Evolutionary conservation across 2,113 vertebrate species (phyloP).

Genomic region (Aphyosemion australe): DNA sequence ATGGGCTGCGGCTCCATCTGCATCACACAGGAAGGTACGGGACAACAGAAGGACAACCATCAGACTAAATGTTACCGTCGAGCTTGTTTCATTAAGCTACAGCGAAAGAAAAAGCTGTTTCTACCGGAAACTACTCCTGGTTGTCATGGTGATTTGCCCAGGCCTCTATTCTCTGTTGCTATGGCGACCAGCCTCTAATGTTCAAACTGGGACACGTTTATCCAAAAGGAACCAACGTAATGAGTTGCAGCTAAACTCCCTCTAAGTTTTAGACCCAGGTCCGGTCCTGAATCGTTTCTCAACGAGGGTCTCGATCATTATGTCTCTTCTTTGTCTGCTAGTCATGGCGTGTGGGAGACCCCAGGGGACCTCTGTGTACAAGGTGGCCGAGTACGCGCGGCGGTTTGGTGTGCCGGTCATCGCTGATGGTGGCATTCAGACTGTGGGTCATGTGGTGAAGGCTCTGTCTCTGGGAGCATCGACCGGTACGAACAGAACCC

Average conservation of each 20-base stretch:
- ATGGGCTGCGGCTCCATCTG: constrained; percentile 97
- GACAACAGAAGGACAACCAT: background rate
- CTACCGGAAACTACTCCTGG: constrained; percentile 39
- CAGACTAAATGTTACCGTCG: background rate
- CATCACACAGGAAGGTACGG: constrained; percentile 92
- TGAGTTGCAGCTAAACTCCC: background rate
- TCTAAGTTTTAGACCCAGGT: background rate
- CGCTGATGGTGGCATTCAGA: constrained; percentile 92
- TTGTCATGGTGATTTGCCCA: constrained; percentile 66
- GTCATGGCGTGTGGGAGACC: constrained; percentile 94
- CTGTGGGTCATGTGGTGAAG: constrained; percentile 91
- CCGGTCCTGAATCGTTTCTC: background rate
- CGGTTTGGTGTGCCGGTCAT: constrained; percentile 91
- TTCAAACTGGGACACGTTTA: constrained; percentile 34
- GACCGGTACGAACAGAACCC: constrained; percentile 78
- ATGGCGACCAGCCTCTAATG: constrained; percentile 47
- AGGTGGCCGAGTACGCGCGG: constrained; percentile 91
- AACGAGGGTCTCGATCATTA: background rate
- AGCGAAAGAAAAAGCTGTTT: constrained; percentile 10
- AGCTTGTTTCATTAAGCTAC: background rate
- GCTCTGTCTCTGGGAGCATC: constrained; percentile 90
- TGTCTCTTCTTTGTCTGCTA: constrained; percentile 43
- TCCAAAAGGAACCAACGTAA: background rate
- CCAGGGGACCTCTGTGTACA: constrained; percentile 92
- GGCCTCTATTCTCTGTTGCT: constrained; percentile 54